phyloP scores from a whole-genome alignment of 2,888 invertebrate genomes.

The Clusia tigrina region DNA sequence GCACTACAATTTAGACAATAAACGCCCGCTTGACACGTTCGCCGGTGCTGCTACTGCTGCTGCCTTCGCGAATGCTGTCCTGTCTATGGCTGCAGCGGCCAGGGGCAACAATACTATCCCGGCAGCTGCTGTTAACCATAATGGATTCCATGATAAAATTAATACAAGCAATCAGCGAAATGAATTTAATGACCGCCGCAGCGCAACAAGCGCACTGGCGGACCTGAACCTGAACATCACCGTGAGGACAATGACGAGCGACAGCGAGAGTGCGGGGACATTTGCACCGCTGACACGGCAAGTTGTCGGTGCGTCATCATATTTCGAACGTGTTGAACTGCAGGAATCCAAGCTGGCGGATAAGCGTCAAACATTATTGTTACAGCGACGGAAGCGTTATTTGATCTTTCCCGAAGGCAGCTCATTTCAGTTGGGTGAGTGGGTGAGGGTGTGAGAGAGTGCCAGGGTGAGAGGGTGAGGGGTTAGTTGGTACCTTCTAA shows the following conservation, averaged over 20 bases:
- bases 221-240: neutral
- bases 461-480: neutral
- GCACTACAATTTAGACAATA: neutral
- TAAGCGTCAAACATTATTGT: slow-evolving; percentile 27
- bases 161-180: slow-evolving; percentile 38
- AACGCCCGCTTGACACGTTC: neutral
- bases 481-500: neutral
- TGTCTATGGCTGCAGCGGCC: neutral
- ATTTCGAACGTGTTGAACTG: slow-evolving; percentile 32
- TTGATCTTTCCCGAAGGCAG: slow-evolving; percentile 66
- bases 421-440: slow-evolving; percentile 61
- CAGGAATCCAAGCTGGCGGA: slow-evolving; percentile 20
- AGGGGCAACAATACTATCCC: slow-evolving; percentile 6
- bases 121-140: slow-evolving; percentile 5
- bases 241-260: neutral
- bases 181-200: slow-evolving; percentile 29
- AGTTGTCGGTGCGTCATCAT: slow-evolving; percentile 3
- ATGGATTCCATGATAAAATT: slow-evolving; percentile 38
- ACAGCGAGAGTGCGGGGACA: neutral
- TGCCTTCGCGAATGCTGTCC: too few relatives aligned
- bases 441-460: neutral
- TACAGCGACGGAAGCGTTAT: slow-evolving; percentile 65
- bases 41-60: neutral
- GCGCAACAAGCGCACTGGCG: slow-evolving; percentile 5
- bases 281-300: neutral